Evolutionary conservation across 2,797 vertebrate genomes (phyloP).

Genomic region (Botia kubotai): DNA sequence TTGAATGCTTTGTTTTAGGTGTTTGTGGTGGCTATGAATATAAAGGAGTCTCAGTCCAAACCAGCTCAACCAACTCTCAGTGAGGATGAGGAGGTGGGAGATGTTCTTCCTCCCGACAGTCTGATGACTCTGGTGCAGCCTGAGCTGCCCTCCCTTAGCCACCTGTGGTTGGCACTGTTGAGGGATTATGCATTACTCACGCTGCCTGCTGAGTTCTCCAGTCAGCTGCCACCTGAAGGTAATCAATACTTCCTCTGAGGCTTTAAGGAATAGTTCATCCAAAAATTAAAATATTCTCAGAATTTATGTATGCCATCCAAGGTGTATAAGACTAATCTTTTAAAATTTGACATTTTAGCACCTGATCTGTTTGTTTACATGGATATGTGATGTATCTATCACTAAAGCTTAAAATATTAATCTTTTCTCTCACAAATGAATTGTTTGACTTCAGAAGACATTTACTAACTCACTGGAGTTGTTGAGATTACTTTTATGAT

Average conservation of each 20-base stretch:
- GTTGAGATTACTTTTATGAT: too few species aligned
- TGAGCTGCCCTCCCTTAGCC: slow-evolving; percentile 91
- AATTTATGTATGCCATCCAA: not conserved
- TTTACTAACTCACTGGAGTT: too few species aligned
- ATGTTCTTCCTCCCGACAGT: slow-evolving; percentile 92
- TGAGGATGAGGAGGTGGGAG: slow-evolving; percentile 84
- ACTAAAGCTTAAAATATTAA: too few species aligned
- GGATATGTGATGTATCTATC: too few species aligned
- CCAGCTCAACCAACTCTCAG: slow-evolving; percentile 77
- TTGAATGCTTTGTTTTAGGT: slow-evolving; percentile 76
- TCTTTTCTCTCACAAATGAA: too few species aligned
- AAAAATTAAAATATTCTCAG: not conserved
- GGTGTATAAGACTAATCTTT: too few species aligned
- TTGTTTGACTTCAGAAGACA: too few species aligned
- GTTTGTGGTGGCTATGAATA: slow-evolving; percentile 96
- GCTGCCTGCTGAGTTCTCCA: slow-evolving; percentile 95
- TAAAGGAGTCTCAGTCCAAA: slow-evolving; percentile 91
- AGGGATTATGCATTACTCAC: slow-evolving; percentile 96
- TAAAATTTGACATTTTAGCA: too few species aligned
- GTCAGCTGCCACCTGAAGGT: slow-evolving; percentile 97
- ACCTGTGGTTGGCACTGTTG: slow-evolving; percentile 93
- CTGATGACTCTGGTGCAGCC: slow-evolving; percentile 95
- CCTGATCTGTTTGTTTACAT: too few species aligned
- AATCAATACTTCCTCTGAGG: slow-evolving; percentile 33
- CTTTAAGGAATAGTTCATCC: too few species aligned